Conservation (phyloP, 2,888 invertebrate genomes). For the Tipula confusa region DNA sequence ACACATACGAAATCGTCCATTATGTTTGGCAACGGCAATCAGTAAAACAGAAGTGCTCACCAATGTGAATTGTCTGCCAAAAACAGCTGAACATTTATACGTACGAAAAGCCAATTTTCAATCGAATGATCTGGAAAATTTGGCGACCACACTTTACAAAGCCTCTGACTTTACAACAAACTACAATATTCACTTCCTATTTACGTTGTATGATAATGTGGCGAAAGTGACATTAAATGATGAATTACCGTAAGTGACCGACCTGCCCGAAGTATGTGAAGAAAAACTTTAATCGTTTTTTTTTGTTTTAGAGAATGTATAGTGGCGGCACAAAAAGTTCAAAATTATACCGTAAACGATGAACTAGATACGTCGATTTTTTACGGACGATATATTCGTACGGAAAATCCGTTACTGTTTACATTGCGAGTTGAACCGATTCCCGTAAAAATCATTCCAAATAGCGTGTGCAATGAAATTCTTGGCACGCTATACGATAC, state of each 20-base stretch:
- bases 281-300: not conserved
- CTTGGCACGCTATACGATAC: not conserved
- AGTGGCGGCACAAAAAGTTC: not conserved
- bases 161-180: not conserved
- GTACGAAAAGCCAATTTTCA: not conserved
- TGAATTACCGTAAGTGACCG: not conserved
- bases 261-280: not conserved
- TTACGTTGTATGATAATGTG: not conserved
- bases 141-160: not conserved
- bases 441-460: not conserved
- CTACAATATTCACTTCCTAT: not conserved
- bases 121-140: not conserved
- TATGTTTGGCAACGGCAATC: not conserved
- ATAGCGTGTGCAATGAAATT: not conserved
- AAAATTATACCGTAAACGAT: not conserved
- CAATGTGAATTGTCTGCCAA: not conserved
- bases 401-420: not conserved
- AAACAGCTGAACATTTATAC: not conserved
- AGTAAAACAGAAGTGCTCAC: not conserved
- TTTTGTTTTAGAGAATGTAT: not conserved
- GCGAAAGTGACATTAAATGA: not conserved
- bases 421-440: not conserved
- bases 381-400: not conserved
- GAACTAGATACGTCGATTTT: not conserved
- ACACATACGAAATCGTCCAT: not conserved